Percentiles rank a stretch among this genome's conserved stretches.
Conservation (phyloP, 2,113 vertebrate genomes). For the Columba janthina region DNA sequence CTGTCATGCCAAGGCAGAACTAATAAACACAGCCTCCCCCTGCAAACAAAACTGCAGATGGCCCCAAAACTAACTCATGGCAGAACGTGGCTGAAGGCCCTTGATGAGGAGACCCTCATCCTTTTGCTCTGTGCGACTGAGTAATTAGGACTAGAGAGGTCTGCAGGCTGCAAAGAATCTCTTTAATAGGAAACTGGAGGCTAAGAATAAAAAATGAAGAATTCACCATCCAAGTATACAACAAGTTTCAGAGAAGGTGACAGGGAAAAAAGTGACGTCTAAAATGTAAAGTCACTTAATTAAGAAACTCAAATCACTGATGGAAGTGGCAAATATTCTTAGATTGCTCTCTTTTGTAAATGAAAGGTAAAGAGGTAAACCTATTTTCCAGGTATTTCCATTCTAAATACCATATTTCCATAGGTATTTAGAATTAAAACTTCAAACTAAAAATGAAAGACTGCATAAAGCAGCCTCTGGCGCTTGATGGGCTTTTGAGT, state of each 20-base stretch:
- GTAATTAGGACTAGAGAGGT: not conserved
- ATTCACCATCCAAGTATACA: not conserved
- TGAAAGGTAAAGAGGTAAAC: not conserved
- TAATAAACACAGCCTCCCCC: not conserved
- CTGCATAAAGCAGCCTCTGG: not conserved
- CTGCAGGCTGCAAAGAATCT: not conserved
- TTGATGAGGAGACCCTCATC: not conserved
- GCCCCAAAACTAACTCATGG: not conserved
- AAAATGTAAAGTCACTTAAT: not conserved
- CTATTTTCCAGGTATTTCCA: not conserved
- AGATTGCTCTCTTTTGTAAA: not conserved
- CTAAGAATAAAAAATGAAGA: not conserved
- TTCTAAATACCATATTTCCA: no score
- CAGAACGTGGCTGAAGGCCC: not conserved
- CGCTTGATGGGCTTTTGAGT: not conserved
- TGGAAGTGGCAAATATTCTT: not conserved
- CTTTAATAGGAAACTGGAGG: not conserved
- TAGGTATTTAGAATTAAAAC: not conserved
- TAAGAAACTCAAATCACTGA: not conserved
- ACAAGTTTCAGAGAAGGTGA: not conserved
- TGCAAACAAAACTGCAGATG: not conserved
- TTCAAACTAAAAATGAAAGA: not conserved
- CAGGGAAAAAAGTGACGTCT: not conserved
- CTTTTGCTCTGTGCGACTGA: not conserved
- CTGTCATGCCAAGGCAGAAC: not conserved